phyloP scores from a whole-genome alignment of 2,797 vertebrate species.

The Pithecia hirsuta region DNA sequence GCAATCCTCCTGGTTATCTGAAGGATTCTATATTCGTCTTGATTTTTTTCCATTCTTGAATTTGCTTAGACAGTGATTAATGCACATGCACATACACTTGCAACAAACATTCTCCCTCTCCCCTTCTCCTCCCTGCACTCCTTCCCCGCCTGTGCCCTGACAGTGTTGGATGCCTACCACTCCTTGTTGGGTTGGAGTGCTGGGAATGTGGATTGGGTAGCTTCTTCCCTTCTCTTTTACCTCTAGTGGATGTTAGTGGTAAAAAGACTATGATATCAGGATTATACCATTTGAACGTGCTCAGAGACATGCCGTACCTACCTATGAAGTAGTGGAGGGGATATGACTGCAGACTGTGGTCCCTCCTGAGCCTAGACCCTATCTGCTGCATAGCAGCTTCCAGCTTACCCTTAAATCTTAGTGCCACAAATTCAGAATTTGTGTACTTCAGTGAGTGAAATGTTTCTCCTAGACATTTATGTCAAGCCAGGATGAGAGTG shows the following conservation, averaged over 20 bases:
- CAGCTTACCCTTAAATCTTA: background rate
- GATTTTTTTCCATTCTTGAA: background rate
- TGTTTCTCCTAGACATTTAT: slow-evolving; percentile 41
- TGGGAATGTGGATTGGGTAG: background rate
- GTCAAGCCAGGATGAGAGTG: background rate
- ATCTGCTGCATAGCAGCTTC: background rate
- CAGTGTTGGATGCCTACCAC: background rate
- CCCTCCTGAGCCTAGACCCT: background rate
- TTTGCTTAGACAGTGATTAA: background rate
- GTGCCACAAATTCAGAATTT: background rate
- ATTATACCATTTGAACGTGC: background rate
- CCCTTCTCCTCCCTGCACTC: accelerated
- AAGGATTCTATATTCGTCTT: background rate
- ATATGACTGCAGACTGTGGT: background rate
- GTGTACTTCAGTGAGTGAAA: background rate
- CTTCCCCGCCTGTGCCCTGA: too few species aligned
- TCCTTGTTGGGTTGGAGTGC: background rate
- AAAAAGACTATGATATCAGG: background rate
- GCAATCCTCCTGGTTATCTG: background rate
- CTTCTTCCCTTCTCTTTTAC: background rate
- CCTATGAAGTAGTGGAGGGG: background rate
- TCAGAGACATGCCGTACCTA: background rate
- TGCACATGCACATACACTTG: too few species aligned
- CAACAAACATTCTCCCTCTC: too few species aligned
- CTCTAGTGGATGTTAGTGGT: background rate